phyloP scores from a whole-genome alignment of 2,113 vertebrate genomes.

The Mesembrinibis cayennensis region DNA sequence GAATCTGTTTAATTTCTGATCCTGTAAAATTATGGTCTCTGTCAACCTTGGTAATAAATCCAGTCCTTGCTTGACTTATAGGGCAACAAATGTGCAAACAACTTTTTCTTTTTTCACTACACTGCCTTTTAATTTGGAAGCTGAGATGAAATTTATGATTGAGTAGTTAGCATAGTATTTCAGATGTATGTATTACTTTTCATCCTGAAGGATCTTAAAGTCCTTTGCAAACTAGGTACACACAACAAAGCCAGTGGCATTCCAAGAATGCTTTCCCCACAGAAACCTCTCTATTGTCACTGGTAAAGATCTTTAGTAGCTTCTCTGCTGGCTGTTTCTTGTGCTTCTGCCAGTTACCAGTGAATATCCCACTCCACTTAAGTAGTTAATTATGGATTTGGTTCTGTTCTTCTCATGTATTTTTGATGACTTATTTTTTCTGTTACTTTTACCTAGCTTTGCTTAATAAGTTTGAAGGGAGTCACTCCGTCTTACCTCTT shows the following conservation, averaged over 20 bases:
- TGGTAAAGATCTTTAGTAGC: neutral
- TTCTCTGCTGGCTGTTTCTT: neutral
- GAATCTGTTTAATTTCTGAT: neutral
- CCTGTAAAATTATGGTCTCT: neutral
- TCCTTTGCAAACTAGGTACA: neutral
- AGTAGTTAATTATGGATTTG: neutral
- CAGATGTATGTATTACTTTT: neutral
- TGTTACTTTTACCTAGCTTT: neutral
- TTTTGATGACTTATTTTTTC: neutral
- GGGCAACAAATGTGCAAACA: neutral
- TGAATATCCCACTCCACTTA: neutral
- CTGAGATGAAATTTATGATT: neutral
- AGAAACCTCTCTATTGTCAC: neutral
- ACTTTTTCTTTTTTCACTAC: neutral
- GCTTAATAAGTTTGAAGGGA: neutral
- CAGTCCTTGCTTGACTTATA: neutral
- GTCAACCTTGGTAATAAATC: neutral
- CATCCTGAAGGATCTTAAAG: neutral
- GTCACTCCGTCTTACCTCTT: neutral
- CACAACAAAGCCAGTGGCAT: neutral
- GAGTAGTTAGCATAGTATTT: neutral
- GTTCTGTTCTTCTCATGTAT: neutral
- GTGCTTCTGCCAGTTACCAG: neutral
- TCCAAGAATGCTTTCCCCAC: neutral
- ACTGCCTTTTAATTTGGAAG: neutral